Conservation (phyloP, 2,888 invertebrate genomes). For the Clistopyga incitator region DNA sequence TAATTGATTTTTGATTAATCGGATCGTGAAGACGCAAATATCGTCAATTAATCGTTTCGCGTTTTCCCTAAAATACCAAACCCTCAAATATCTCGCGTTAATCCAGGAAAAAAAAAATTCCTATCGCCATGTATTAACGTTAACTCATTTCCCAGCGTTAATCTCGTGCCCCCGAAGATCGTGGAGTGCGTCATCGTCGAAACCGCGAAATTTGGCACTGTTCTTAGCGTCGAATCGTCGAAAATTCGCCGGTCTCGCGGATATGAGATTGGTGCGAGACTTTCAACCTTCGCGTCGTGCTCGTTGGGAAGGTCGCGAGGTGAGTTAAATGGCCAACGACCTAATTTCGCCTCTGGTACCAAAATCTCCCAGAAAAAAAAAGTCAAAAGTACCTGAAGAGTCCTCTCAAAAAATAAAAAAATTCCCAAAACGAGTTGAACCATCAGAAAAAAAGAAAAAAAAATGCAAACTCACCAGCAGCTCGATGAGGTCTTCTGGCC, state of each 20-base stretch:
- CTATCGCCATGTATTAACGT: neutral
- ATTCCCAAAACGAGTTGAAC: neutral
- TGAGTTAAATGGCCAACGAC: neutral
- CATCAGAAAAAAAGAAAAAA: no score
- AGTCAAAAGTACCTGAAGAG: no score
- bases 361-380: constrained; percentile 6
- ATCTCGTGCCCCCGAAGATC: constrained; percentile 1
- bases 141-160: neutral
- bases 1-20: no score
- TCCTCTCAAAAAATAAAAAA: neutral
- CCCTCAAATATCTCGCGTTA: no score
- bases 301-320: constrained; percentile 51
- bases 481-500: constrained; percentile 87
- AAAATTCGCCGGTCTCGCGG: constrained; percentile 29
- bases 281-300: constrained; percentile 29
- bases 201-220: constrained; percentile 35
- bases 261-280: neutral
- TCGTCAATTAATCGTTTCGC: no score
- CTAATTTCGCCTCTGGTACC: neutral
- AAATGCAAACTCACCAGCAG: constrained; percentile 87
- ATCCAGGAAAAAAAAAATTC: no score
- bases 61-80: no score
- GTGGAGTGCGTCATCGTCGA: constrained; percentile 43
- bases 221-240: constrained; percentile 9
- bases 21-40: no score